phyloP scores from a whole-genome alignment of 2,888 invertebrate species.

The Cerastoderma edule region DNA sequence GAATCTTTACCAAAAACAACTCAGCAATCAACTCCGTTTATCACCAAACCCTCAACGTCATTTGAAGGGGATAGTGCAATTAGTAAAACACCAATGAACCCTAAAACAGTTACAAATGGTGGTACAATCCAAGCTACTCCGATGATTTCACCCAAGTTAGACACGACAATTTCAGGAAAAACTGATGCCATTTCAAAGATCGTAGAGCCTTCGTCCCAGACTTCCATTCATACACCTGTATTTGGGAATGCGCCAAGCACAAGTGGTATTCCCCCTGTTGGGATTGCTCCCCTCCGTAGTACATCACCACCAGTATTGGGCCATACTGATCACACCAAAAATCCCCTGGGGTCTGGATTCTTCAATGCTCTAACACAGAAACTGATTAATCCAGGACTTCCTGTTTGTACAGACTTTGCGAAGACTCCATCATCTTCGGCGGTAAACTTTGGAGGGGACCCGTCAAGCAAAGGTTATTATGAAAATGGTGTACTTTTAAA shows the following conservation, averaged over 20 bases:
- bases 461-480: slow-evolving; percentile 45
- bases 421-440: slow-evolving; percentile 33
- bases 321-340: slow-evolving; percentile 28
- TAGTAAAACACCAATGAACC: too few species aligned
- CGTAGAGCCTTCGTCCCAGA: slow-evolving; percentile 24
- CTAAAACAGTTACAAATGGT: too few species aligned
- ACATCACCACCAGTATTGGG: slow-evolving; percentile 24
- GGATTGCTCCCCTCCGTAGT: slow-evolving; percentile 13
- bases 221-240: slow-evolving; percentile 29
- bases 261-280: slow-evolving; percentile 8
- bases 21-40: neutral
- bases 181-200: slow-evolving; percentile 9
- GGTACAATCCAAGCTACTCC: slow-evolving; percentile 6
- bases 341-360: slow-evolving; percentile 52
- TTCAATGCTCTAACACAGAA: slow-evolving; percentile 56
- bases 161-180: neutral
- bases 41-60: slow-evolving; percentile 7
- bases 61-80: neutral
- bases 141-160: slow-evolving; percentile 18
- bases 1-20: neutral
- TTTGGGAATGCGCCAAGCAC: slow-evolving; percentile 8
- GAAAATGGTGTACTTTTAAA: slow-evolving; percentile 55
- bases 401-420: slow-evolving; percentile 43
- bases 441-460: slow-evolving; percentile 4
- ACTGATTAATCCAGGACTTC: slow-evolving; percentile 46